Evolutionary conservation across 2,888 invertebrate genomes (phyloP).

Genomic region (Sussaba pulchella): DNA sequence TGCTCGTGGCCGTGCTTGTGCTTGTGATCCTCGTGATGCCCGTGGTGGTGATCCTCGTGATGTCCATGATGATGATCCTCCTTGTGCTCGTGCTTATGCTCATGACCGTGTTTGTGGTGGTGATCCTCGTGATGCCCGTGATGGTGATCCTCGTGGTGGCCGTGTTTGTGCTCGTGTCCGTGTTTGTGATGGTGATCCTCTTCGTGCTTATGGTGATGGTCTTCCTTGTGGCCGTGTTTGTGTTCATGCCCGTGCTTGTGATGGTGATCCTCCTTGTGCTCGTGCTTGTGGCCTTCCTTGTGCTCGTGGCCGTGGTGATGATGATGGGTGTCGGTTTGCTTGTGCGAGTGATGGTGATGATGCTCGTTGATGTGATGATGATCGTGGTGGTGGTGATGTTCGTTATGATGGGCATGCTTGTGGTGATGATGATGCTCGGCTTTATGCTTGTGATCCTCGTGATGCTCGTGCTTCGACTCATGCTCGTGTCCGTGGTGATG

Average conservation of each 20-base stretch:
- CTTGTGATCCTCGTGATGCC: conserved; percentile 73
- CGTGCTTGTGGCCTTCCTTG: conserved; percentile 78
- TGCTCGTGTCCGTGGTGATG: conserved; percentile 72
- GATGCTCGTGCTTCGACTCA: conserved; percentile 75
- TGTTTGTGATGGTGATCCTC: conserved; percentile 73
- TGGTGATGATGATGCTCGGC: conserved; percentile 77
- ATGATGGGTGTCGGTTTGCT: conserved; percentile 78
- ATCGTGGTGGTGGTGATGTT: conserved; percentile 79
- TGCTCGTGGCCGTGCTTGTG: conserved; percentile 74
- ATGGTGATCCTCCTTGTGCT: conserved; percentile 77
- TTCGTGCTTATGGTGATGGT: conserved; percentile 70
- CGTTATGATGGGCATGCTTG: conserved; percentile 78
- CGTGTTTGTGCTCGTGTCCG: conserved; percentile 75
- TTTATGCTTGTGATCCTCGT: conserved; percentile 76
- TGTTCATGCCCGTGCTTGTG: conserved; percentile 78
- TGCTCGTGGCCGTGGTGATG: conserved; percentile 79
- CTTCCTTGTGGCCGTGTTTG: conserved; percentile 72
- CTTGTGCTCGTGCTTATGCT: conserved; percentile 76
- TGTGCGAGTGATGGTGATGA: conserved; percentile 79
- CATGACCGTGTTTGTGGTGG: conserved; percentile 76
- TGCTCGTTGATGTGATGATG: conserved; percentile 79
- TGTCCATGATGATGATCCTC: conserved; percentile 73
- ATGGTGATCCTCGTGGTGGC: conserved; percentile 76
- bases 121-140: conserved; percentile 74
- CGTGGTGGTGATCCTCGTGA: conserved; percentile 70